These are phyloP conservation scores for Probosciger aterrimus DNA, from an alignment of 2,113 vertebrate species.

Conservation along the genomic window DNA sequence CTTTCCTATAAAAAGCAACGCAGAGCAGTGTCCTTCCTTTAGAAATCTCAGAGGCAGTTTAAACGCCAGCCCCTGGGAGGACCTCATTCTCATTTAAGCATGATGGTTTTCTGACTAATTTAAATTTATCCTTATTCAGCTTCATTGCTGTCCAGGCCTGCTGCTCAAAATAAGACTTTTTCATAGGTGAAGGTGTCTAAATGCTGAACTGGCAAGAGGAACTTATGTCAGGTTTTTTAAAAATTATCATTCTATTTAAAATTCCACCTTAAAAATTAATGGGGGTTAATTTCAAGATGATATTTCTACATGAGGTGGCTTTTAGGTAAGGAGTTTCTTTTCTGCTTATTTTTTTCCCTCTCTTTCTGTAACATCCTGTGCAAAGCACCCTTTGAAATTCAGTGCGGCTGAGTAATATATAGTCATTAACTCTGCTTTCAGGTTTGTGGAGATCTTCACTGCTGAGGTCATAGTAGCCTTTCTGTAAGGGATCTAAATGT, in stretches of 20 bases:
- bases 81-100: neutral
- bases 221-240: neutral
- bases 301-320: neutral
- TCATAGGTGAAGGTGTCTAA: neutral
- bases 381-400: neutral
- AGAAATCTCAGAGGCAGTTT: neutral
- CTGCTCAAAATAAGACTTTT: neutral
- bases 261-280: neutral
- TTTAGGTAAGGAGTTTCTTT: neutral
- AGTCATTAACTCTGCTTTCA: neutral
- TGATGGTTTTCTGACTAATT: constrained; percentile 10
- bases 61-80: neutral
- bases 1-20: neutral
- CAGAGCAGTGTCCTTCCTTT: neutral
- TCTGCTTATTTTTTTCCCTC: neutral
- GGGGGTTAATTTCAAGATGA: neutral
- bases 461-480: neutral
- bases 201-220: neutral
- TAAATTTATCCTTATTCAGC: neutral
- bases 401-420: neutral
- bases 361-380: neutral
- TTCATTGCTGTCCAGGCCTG: neutral
- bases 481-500: neutral
- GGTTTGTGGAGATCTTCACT: neutral
- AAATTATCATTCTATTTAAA: neutral